Conservation (phyloP, 2,113 vertebrate genomes). For the Tragelaphus buxtoni region DNA sequence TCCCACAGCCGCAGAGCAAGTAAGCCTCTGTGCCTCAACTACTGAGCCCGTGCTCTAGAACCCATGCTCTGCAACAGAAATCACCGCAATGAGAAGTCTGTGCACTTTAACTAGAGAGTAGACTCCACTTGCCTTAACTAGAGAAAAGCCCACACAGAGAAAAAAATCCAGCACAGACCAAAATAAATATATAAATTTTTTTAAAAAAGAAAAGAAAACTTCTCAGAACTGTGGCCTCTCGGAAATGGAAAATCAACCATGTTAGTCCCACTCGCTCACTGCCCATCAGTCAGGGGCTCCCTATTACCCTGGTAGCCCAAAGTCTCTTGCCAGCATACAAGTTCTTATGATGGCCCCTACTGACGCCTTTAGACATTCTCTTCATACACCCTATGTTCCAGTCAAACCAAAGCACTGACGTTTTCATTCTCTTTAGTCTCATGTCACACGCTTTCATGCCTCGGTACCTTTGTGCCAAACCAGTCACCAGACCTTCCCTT, state of each 20-base stretch:
- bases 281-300: not conserved
- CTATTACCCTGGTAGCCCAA: not conserved
- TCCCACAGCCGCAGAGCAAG: rapidly evolving
- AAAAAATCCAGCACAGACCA: not conserved
- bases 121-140: not conserved
- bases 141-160: not conserved
- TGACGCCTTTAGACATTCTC: not conserved
- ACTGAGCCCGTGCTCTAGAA: not conserved
- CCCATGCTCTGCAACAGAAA: not conserved
- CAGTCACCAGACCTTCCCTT: not conserved
- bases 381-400: rapidly evolving
- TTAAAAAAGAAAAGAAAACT: not conserved
- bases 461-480: not conserved
- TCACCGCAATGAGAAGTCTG: not conserved
- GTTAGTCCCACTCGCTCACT: not conserved
- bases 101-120: not conserved
- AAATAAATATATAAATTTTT: not conserved
- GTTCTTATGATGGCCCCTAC: not conserved
- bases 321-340: not conserved
- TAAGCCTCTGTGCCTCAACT: not conserved
- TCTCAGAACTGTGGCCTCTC: not conserved
- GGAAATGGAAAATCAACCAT: not conserved
- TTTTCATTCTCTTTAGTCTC: not conserved
- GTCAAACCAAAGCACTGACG: not conserved
- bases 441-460: not conserved